Base-by-base conservation (phyloP, 1,140 invertebrate species). In the Ceratosolen solmsi region DNA sequence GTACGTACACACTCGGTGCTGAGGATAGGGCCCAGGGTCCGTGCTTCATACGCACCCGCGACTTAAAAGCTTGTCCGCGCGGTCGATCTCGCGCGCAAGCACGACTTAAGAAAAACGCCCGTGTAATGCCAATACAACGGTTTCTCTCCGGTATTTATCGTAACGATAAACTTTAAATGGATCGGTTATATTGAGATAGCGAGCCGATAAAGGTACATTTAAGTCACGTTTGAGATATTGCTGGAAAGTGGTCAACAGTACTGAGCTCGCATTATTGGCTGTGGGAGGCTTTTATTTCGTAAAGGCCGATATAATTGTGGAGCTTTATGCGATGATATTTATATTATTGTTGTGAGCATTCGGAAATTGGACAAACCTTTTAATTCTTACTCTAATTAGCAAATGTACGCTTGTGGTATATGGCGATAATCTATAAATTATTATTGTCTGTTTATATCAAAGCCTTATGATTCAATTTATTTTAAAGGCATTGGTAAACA, bases 11-110 rank as follows among this genome's bases (percentile, higher is more conserved):
- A 65, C 25, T 63, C 3, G 17, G 74, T 65, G 27, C 13, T 20
- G 11, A 1, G 25, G 11, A 5, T 7, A 5, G 25, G 58, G 25
- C 58, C 58, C 58, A n/a, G 83, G 82, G 83, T 13, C n/a, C 83
- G 82, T 78, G 78, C 79, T 83, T 73, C 84, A 30, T 27, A 58
- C 68, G 78, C 68, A 79, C 56, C 68, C 51, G 58, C 63, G 79
- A 82, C 83, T 73, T 81, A 70, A 84, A 79, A 83, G 82, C 54
- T 76, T 33, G 56, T 70, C 58, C 51, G 56, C 46, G 71, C 1
- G 27, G n/a, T 4, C 70, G 70, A 49, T 71, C 41, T 71, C 70
- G 36, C 63, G 36, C 51, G 49, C 41, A 54, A 36, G 54, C 30
- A 58, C 15, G 76, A 49, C 4, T n/a, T 5, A 27, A 3, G 27